Base-by-base conservation (phyloP, 2,888 invertebrate species). In the Drosophila nr. medialis region DNA sequence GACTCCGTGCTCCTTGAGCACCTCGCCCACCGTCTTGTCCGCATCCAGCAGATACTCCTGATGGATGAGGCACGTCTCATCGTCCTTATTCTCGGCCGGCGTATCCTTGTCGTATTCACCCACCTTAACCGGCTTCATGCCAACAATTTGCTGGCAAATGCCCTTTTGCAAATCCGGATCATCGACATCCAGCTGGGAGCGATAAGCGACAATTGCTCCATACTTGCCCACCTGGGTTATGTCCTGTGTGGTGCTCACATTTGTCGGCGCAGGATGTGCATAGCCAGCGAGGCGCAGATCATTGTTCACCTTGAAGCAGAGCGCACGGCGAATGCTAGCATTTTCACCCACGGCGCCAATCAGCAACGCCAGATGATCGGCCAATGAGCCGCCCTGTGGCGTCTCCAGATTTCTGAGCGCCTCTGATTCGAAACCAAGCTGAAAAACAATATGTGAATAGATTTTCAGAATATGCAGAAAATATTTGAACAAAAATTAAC, bases 331-430 rank as follows among this genome's bases (percentile, higher is more conserved):
- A 10, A 98, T 93, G 3, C 95, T 93, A 49, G 99, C 96, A 93
- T 99, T 99, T 93, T 99, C 99, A 1, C 99, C 98, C 7, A 99
- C 94, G 62, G 94, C 95, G 5, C 98, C 98, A 85, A 99, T 98
- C 63, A 96, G 94, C 67, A 98, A 92, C 0, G 98, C 98, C 62
- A 98, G 93, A 81, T 96, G 94, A 93, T 99, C 98, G 0, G 95
- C 95, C 18, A 99, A 92, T 3, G 95, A 94, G 91, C 96, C 96
- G 0, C 96, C 96, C 86, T 95, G 95, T 8, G 93, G 90, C 0
- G 94, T 92, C 49, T 93, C 93, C n/a, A 97, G 92, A 76, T 94
- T 94, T 81, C 95, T 95, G 38, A 97, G 91, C 64, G 95, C 95
- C 59, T 96, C 96, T 24, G 94, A 92, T 89, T 96, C 95, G 58